Percentiles rank a stretch among this genome's conserved stretches.
phyloP scores from a whole-genome alignment of 2,888 invertebrate genomes.

The Tenthredo mesomela region DNA sequence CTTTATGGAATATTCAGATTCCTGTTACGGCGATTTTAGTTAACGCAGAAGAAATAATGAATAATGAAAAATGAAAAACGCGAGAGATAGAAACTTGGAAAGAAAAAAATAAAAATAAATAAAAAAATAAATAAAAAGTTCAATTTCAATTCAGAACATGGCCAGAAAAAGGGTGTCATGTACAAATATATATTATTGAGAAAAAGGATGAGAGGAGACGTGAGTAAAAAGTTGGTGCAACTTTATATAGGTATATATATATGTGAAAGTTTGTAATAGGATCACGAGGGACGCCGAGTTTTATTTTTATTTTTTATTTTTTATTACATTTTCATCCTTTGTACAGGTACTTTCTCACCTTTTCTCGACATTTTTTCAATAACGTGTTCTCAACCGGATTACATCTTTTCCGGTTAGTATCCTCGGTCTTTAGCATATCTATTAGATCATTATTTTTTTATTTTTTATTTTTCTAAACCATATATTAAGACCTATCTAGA shows the following conservation, averaged over 20 bases:
- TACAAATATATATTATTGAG: slow-evolving; percentile 29
- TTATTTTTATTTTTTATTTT: slow-evolving; percentile 10
- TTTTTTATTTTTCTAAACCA: background rate
- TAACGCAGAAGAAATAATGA: background rate
- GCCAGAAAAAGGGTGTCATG: background rate
- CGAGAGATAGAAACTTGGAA: background rate
- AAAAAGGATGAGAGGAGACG: slow-evolving; percentile 3
- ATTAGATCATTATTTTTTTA: background rate
- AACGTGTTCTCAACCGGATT: background rate
- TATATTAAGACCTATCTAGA: background rate
- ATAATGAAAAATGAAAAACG: background rate
- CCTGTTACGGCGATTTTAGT: background rate
- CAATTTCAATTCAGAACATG: background rate
- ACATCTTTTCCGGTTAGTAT: background rate
- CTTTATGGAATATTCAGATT: slow-evolving; percentile 1
- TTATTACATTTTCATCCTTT: background rate
- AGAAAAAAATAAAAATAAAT: background rate
- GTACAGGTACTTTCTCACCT: background rate
- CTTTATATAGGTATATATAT: background rate
- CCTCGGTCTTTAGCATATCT: background rate
- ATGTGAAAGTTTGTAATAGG: slow-evolving; percentile 29
- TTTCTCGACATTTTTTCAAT: background rate
- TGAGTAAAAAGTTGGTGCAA: slow-evolving; percentile 7
- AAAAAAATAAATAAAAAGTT: background rate
- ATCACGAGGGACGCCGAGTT: slow-evolving; percentile 1